Evolutionary conservation across 2,113 vertebrate species (phyloP).

Genomic region (Anser cygnoides): DNA sequence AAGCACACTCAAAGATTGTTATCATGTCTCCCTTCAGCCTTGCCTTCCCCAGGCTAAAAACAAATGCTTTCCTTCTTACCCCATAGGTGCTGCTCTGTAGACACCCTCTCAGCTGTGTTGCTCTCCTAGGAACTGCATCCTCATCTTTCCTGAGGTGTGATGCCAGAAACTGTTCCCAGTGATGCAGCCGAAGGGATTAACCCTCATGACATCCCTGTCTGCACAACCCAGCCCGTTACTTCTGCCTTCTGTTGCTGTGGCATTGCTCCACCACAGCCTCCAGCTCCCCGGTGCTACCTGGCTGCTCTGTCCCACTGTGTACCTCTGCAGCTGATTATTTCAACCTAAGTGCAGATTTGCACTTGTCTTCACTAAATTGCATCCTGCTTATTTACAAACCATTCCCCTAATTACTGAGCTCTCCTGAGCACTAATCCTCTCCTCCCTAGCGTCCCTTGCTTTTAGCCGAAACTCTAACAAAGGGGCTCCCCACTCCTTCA

Average conservation of each 20-base stretch:
- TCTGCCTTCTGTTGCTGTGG: not conserved
- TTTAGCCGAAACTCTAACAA: not conserved
- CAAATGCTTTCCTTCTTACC: not conserved
- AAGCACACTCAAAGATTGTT: not conserved
- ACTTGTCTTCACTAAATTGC: not conserved
- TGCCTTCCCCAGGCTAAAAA: not conserved
- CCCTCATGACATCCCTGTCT: fast-evolving
- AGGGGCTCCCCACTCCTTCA: not conserved
- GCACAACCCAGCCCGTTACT: not conserved
- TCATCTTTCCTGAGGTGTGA: not conserved
- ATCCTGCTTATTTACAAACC: constrained; percentile 27
- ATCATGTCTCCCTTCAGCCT: not conserved
- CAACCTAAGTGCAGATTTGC: not conserved
- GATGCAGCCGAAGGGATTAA: not conserved
- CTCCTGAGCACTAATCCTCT: not conserved
- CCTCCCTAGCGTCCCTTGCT: not conserved
- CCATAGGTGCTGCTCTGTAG: not conserved
- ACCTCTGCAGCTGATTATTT: not conserved
- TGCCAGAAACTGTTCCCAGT: not conserved
- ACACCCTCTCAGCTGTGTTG: not conserved
- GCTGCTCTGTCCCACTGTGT: not conserved
- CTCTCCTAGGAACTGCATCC: not conserved
- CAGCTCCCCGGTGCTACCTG: not conserved
- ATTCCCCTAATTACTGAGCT: constrained; percentile 22
- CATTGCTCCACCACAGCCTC: not conserved